Conservation (phyloP, 2,113 vertebrate genomes). For the Tragelaphus scriptus region DNA sequence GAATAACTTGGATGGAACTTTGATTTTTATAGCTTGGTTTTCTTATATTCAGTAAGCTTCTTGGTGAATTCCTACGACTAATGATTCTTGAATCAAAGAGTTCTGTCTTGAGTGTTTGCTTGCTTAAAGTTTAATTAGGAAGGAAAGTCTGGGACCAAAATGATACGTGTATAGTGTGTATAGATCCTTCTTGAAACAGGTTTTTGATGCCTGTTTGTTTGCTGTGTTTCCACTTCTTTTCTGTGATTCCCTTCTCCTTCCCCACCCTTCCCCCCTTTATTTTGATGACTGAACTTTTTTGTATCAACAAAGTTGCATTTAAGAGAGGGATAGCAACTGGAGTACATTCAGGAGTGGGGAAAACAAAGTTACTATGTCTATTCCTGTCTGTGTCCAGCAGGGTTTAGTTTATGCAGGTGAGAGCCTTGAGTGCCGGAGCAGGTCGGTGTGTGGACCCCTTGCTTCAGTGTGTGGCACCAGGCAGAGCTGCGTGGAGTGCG, state of each 20-base stretch:
- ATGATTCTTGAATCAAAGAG: background rate
- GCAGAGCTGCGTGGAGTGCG: accelerated
- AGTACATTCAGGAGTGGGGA: background rate
- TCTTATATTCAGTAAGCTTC: background rate
- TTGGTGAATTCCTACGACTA: background rate
- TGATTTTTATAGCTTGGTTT: background rate
- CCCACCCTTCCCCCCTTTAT: background rate
- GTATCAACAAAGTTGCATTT: background rate
- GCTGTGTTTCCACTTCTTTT: background rate
- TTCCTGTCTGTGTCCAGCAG: background rate
- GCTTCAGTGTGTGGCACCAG: background rate
- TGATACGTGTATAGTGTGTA: background rate
- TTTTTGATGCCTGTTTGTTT: background rate
- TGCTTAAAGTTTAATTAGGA: background rate
- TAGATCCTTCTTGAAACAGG: background rate
- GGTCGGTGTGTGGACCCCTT: background rate
- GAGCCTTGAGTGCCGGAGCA: background rate
- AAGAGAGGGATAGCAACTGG: background rate
- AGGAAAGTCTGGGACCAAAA: background rate
- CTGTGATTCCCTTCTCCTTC: background rate
- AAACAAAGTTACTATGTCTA: background rate
- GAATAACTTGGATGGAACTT: background rate
- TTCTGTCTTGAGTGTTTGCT: background rate
- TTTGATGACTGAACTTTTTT: background rate
- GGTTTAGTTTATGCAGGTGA: background rate